Evolutionary conservation across 1,140 invertebrate species (phyloP).

Genomic region (Nasonia longicornis): DNA sequence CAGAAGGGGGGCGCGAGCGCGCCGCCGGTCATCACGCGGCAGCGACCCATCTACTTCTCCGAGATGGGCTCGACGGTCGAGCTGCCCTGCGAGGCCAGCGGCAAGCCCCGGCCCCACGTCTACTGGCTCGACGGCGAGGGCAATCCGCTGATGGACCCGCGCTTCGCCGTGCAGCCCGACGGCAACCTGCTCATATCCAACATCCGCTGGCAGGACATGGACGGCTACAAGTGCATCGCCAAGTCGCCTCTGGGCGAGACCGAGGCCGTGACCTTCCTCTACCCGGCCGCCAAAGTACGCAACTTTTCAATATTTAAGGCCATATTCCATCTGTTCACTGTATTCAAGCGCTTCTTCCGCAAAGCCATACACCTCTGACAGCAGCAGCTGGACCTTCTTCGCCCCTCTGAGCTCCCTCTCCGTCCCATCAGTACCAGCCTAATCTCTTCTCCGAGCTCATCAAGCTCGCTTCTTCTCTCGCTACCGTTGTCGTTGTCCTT

Average conservation of each 20-base stretch:
- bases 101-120: slow-evolving; percentile 74
- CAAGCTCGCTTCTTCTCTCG: background rate
- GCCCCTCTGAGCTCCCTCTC: background rate
- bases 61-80: slow-evolving; percentile 74
- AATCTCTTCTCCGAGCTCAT: background rate
- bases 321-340: slow-evolving; percentile 35
- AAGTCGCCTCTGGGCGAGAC: slow-evolving; percentile 77
- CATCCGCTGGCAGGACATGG: slow-evolving; percentile 84
- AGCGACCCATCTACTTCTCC: slow-evolving; percentile 59
- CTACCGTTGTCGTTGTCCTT: background rate
- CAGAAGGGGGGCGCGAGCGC: background rate
- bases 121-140: slow-evolving; percentile 77
- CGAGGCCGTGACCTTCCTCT: slow-evolving; percentile 79
- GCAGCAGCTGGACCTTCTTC: background rate
- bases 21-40: slow-evolving; percentile 45
- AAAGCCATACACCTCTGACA: slow-evolving; percentile 41
- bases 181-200: slow-evolving; percentile 81
- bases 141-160: slow-evolving; percentile 67
- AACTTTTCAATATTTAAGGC: slow-evolving; percentile 46
- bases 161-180: slow-evolving; percentile 72
- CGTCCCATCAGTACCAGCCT: background rate
- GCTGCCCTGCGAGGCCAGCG: slow-evolving; percentile 78
- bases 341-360: slow-evolving; percentile 44
- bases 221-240: slow-evolving; percentile 80
- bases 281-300: slow-evolving; percentile 75